Evolutionary conservation across 2,113 vertebrate genomes (phyloP).

Genomic region (Oryzias melastigma): DNA sequence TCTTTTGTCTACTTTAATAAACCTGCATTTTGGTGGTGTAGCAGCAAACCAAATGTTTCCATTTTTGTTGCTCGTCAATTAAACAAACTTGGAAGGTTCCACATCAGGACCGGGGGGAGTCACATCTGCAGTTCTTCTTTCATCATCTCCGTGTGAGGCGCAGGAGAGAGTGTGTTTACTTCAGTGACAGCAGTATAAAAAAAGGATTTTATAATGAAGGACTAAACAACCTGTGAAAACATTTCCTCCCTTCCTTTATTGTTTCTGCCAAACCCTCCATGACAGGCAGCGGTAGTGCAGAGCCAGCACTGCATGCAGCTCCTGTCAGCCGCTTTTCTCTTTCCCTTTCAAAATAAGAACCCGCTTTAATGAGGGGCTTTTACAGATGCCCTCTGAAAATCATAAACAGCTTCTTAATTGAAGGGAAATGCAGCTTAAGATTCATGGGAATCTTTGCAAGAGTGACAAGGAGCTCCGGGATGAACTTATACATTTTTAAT

Average conservation of each 20-base stretch:
- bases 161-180: conserved; percentile 13
- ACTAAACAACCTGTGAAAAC: conserved; percentile 30
- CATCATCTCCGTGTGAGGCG: conserved; percentile 34
- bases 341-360: conserved; percentile 24
- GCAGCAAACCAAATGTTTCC: no score
- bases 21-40: no score
- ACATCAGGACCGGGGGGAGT: conserved; percentile 15
- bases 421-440: conserved; percentile 32
- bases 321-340: conserved; percentile 5
- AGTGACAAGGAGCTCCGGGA: background rate
- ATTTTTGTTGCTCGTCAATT: no score
- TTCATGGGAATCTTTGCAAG: conserved; percentile 10
- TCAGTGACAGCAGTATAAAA: conserved; percentile 4
- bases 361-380: conserved; percentile 44
- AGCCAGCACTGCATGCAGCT: conserved; percentile 8
- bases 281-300: background rate
- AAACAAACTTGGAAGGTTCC: no score
- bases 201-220: background rate
- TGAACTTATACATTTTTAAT: conserved; percentile 13
- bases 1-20: no score
- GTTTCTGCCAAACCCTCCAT: conserved; percentile 4
- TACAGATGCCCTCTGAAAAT: conserved; percentile 40
- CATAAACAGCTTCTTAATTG: conserved; percentile 44
- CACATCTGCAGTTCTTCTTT: conserved; percentile 35
- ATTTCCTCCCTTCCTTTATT: conserved; percentile 23